phyloP scores from a whole-genome alignment of 1,140 invertebrate genomes.

The Eriosoma lanigerum region DNA sequence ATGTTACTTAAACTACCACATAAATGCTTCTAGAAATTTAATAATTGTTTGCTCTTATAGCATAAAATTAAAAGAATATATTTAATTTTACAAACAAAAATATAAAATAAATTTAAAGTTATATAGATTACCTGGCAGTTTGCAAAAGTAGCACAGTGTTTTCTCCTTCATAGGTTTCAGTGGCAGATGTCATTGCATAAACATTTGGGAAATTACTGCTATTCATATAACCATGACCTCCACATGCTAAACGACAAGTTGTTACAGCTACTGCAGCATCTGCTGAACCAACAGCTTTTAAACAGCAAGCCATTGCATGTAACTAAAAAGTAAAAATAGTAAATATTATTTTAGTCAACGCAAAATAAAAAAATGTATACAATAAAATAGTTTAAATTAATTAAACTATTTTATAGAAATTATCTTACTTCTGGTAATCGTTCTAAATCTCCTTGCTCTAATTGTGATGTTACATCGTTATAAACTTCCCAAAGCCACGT shows the following conservation, averaged over 20 bases:
- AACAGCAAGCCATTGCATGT: constrained; percentile 84
- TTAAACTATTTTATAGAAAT: background rate
- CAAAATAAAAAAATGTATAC: background rate
- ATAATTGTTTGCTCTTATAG: too few relatives aligned
- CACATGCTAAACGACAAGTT: constrained; percentile 80
- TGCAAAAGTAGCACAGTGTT: constrained; percentile 90
- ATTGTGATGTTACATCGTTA: constrained; percentile 74
- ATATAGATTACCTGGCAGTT: constrained; percentile 69
- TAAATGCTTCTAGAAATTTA: too few relatives aligned
- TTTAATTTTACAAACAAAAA: too few relatives aligned
- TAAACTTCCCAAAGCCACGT: constrained; percentile 80
- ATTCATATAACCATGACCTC: constrained; percentile 90
- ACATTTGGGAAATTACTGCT: constrained; percentile 80
- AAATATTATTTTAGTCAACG: background rate
- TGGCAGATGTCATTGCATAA: constrained; percentile 80
- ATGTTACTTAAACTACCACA: too few relatives aligned
- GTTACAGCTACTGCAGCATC: constrained; percentile 76
- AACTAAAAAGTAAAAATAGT: constrained; percentile 62
- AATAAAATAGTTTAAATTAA: background rate
- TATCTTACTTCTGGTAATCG: constrained; percentile 73
- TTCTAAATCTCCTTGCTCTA: constrained; percentile 77
- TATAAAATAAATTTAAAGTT: background rate
- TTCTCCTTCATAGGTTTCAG: constrained; percentile 93
- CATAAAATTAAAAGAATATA: too few relatives aligned
- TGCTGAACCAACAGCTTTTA: constrained; percentile 85